phyloP scores from a whole-genome alignment of 2,888 invertebrate species.

The Neocrepidodera transversa region DNA sequence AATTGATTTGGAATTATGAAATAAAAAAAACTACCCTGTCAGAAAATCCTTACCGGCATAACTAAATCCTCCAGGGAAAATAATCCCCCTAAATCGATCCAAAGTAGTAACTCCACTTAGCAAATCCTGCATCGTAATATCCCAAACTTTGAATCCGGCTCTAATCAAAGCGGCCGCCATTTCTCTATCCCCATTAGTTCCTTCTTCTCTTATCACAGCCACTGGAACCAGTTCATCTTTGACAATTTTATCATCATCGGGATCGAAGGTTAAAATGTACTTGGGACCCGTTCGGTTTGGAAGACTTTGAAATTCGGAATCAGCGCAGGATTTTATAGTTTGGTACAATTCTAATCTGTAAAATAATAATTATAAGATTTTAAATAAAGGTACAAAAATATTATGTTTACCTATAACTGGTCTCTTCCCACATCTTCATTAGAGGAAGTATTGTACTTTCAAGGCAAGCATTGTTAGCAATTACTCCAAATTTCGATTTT shows the following conservation, averaged over 20 bases:
- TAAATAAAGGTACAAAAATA: neutral
- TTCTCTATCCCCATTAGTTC: constrained; percentile 95
- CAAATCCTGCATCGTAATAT: constrained; percentile 93
- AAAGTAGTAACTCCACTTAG: constrained; percentile 73
- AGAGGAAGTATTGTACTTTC: constrained; percentile 71
- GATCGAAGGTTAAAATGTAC: constrained; percentile 77
- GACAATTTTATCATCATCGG: constrained; percentile 63
- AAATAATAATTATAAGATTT: too few relatives aligned
- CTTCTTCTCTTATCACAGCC: constrained; percentile 96
- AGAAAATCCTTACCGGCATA: constrained; percentile 82
- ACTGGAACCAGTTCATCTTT: constrained; percentile 68
- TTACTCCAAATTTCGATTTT: constrained; percentile 67
- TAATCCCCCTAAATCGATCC: constrained; percentile 84
- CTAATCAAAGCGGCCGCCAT: constrained; percentile 90
- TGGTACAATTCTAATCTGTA: constrained; percentile 78
- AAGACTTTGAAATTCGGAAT: constrained; percentile 78
- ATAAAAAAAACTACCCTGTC: neutral
- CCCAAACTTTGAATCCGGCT: constrained; percentile 91
- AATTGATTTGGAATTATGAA: too few relatives aligned
- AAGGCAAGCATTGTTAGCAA: constrained; percentile 69
- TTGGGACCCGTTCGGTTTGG: constrained; percentile 71
- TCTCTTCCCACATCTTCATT: constrained; percentile 93
- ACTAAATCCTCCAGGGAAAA: constrained; percentile 99
- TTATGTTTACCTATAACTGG: constrained; percentile 73
- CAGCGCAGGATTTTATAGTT: constrained; percentile 78